phyloP scores from a whole-genome alignment of 2,113 vertebrate species.

The Dascyllus trimaculatus region DNA sequence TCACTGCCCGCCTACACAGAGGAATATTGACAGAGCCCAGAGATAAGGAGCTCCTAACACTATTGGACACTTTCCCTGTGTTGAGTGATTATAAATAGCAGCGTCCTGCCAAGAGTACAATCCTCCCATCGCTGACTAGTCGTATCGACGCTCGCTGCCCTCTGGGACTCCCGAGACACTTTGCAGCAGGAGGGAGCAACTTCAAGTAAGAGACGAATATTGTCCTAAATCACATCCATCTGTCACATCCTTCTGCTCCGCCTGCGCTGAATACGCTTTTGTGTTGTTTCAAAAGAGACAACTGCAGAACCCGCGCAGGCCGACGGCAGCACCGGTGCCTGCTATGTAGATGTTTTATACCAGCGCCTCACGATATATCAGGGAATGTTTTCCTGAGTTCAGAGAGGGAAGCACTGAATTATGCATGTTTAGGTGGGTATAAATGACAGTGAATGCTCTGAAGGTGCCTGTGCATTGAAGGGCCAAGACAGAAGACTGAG shows the following conservation, averaged over 20 bases:
- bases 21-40: constrained; percentile 76
- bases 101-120: constrained; percentile 74
- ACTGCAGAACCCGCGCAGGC: constrained; percentile 24
- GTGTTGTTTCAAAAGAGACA: constrained; percentile 54
- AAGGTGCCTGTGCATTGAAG: constrained; percentile 29
- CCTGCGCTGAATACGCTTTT: constrained; percentile 28
- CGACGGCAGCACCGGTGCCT: constrained; percentile 6
- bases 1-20: constrained; percentile 54
- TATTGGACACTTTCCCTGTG: constrained; percentile 78
- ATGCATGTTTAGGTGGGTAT: constrained; percentile 52
- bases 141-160: constrained; percentile 68
- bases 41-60: constrained; percentile 80
- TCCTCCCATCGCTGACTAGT: constrained; percentile 75
- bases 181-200: constrained; percentile 65
- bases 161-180: constrained; percentile 65
- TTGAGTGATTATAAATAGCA: constrained; percentile 82
- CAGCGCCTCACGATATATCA: constrained; percentile 6
- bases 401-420: constrained; percentile 55
- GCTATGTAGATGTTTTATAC: constrained; percentile 31
- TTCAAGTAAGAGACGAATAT: constrained; percentile 63
- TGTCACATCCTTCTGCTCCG: constrained; percentile 58
- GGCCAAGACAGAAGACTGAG: constrained; percentile 14
- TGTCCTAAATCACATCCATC: constrained; percentile 70
- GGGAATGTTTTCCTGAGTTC: constrained; percentile 41
- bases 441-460: constrained; percentile 47